Evolutionary conservation across 1,140 invertebrate species (phyloP).

Genomic region (Odontomachus brunneus): DNA sequence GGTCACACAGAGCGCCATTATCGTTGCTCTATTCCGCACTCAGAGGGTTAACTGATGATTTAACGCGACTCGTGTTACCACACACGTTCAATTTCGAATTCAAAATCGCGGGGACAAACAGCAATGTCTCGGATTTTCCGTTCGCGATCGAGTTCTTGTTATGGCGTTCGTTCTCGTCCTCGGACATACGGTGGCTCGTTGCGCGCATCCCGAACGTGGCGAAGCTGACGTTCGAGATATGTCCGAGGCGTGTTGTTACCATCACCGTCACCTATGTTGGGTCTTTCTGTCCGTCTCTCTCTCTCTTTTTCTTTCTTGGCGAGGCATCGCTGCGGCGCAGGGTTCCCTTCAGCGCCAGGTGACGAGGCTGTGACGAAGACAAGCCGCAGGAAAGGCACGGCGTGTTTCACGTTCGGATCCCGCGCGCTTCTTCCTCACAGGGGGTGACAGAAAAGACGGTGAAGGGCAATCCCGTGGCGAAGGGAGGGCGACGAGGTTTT

Average conservation of each 20-base stretch:
- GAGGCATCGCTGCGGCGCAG: background rate
- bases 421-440: background rate
- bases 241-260: conserved; percentile 10
- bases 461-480: background rate
- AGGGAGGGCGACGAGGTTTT: conserved; percentile 23
- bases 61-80: too few relatives aligned
- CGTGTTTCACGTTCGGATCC: conserved; percentile 9
- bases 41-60: too few relatives aligned
- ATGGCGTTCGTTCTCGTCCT: conserved; percentile 33
- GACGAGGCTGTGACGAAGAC: conserved; percentile 30
- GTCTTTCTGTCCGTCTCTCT: too few relatives aligned
- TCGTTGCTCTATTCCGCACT: too few relatives aligned
- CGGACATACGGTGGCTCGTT: conserved; percentile 6
- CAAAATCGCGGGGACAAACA: background rate
- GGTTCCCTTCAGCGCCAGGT: background rate
- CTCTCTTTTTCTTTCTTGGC: too few relatives aligned
- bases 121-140: conserved; percentile 12
- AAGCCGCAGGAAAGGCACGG: background rate
- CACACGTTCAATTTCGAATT: conserved; percentile 1
- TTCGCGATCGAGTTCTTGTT: conserved; percentile 38
- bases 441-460: background rate
- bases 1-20: too few relatives aligned
- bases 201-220: background rate
- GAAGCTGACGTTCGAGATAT: conserved; percentile 21
- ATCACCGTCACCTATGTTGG: conserved; percentile 22